Conservation (phyloP, 2,113 vertebrate species). For the Paedocypris sp. region DNA sequence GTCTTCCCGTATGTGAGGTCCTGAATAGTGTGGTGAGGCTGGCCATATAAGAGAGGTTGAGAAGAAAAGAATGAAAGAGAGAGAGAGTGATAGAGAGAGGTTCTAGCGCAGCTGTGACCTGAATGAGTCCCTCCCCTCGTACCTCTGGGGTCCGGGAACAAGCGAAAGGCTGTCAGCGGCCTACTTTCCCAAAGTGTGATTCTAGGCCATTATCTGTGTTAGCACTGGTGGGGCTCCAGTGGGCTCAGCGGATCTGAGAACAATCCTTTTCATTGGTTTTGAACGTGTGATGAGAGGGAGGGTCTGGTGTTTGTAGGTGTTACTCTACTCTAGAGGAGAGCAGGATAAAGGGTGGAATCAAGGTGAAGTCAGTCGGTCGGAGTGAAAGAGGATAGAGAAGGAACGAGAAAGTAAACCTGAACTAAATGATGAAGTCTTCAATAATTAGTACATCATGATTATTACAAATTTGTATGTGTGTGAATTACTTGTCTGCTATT, state of each 20-base stretch:
- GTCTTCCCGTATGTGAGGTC: not conserved
- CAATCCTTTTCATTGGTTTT: slow-evolving; percentile 52
- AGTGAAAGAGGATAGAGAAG: not conserved
- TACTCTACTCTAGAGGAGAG: not conserved
- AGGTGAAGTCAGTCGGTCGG: not conserved
- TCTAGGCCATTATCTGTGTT: slow-evolving; percentile 77
- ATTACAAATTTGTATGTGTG: not conserved
- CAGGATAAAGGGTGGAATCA: not conserved
- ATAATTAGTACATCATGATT: not conserved
- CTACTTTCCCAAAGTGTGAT: slow-evolving; percentile 68
- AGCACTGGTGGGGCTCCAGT: slow-evolving; percentile 65
- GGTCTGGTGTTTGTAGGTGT: not conserved
- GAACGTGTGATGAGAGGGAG: not conserved
- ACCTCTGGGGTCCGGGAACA: slow-evolving; percentile 45
- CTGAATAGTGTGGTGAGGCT: not conserved
- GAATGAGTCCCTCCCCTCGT: slow-evolving; percentile 38
- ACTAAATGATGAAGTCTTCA: not conserved
- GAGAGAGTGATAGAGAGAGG: slow-evolving; percentile 39
- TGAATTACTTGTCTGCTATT: no score
- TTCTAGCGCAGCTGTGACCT: slow-evolving; percentile 39
- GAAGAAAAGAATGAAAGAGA: slow-evolving; percentile 33
- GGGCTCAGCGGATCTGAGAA: slow-evolving; percentile 59
- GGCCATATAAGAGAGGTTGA: slow-evolving; percentile 20
- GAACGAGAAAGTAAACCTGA: not conserved
- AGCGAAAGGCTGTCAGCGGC: slow-evolving; percentile 43